Percentiles rank a stretch among this genome's conserved stretches.
phyloP scores from a whole-genome alignment of 2,113 vertebrate genomes.

The Aptenodytes forsteri region DNA sequence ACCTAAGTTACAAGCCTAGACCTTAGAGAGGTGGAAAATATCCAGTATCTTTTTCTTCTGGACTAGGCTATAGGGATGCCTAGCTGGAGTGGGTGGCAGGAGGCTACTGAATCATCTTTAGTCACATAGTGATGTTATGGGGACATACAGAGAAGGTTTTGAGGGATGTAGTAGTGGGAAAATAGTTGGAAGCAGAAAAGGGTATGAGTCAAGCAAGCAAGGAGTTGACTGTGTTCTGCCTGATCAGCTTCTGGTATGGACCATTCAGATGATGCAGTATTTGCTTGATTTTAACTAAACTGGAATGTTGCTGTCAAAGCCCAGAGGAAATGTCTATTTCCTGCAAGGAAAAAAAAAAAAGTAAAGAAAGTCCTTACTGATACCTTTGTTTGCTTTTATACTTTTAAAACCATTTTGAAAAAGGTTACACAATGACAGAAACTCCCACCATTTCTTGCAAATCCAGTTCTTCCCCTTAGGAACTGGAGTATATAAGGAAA shows the following conservation, averaged over 20 bases:
- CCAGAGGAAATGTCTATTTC: background rate
- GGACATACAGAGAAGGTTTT: background rate
- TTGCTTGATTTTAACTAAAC: background rate
- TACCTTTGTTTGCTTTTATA: background rate
- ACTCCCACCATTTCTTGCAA: background rate
- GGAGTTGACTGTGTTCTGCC: background rate
- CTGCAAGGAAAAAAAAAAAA: background rate
- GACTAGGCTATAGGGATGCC: background rate
- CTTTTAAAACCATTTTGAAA: background rate
- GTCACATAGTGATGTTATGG: background rate
- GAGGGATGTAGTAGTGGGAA: background rate
- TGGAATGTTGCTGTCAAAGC: background rate
- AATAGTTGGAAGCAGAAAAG: background rate
- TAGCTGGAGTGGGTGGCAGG: background rate
- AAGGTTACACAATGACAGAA: background rate
- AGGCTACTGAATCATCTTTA: background rate
- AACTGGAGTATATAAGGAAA: background rate
- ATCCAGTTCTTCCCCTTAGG: background rate
- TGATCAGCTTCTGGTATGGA: background rate
- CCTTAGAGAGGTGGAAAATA: background rate
- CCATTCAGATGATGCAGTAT: background rate
- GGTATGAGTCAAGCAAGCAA: background rate
- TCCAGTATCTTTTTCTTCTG: background rate
- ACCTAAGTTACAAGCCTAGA: background rate
- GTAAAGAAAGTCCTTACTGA: background rate